Percentiles rank a stretch among this genome's conserved stretches.
phyloP scores from a whole-genome alignment of 2,113 vertebrate genomes.

The Gopherus flavomarginatus region DNA sequence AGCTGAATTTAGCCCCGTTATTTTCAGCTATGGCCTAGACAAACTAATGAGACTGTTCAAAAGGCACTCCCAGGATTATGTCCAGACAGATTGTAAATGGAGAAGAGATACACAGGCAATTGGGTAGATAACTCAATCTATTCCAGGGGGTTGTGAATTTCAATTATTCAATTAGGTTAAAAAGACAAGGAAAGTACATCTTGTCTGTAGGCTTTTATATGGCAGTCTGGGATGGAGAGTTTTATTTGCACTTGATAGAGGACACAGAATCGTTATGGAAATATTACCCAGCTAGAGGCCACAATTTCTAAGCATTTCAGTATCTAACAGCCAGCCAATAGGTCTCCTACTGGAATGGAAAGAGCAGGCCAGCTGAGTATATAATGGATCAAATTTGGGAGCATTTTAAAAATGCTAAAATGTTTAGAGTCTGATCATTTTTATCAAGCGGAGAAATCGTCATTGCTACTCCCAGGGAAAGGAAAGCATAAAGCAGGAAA shows the following conservation, averaged over 20 bases:
- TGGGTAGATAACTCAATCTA: background rate
- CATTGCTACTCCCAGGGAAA: background rate
- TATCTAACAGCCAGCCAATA: background rate
- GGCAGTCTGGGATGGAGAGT: background rate
- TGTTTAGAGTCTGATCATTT: background rate
- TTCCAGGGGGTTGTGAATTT: background rate
- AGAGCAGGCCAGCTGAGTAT: background rate
- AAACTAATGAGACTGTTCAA: background rate
- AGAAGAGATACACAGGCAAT: background rate
- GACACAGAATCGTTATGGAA: background rate
- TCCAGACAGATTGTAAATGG: background rate
- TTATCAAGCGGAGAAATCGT: background rate
- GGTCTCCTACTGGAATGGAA: background rate
- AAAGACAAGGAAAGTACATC: background rate
- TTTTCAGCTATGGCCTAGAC: background rate
- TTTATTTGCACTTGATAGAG: background rate
- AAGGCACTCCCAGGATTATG: background rate
- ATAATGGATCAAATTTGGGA: background rate
- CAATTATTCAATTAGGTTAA: background rate
- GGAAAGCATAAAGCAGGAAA: background rate
- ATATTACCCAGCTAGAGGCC: background rate
- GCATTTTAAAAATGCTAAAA: background rate
- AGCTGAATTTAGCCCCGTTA: background rate
- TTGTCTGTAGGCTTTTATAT: background rate
- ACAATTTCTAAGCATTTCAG: background rate